Conservation (phyloP, 1,140 invertebrate genomes). For the Scaptomyza montana region DNA sequence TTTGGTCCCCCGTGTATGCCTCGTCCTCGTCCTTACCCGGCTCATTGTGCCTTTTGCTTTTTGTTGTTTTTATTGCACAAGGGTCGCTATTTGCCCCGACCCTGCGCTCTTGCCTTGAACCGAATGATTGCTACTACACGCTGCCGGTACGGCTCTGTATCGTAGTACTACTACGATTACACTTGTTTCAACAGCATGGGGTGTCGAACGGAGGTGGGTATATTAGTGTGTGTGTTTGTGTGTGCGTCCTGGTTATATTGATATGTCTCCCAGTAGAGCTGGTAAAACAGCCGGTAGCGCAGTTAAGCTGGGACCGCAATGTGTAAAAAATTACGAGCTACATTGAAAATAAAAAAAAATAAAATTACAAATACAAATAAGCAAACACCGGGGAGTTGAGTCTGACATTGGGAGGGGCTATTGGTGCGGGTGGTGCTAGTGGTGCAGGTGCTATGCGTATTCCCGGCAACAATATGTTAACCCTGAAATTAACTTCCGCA, state of each 20-base stretch:
- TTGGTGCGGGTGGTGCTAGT: slow-evolving; percentile 2
- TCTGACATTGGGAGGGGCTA: slow-evolving; percentile 3
- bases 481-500: slow-evolving; percentile 64
- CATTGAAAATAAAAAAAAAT: slow-evolving; percentile 47
- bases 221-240: slow-evolving; percentile 18
- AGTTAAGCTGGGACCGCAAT: slow-evolving; percentile 78
- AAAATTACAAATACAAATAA: slow-evolving; percentile 6
- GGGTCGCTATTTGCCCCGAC: slow-evolving; percentile 14
- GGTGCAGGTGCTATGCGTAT: background rate
- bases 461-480: slow-evolving; percentile 81
- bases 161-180: slow-evolving; percentile 41
- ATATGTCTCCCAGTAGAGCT: slow-evolving; percentile 81
- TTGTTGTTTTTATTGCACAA: slow-evolving; percentile 27
- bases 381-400: slow-evolving; percentile 16
- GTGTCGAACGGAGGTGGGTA: slow-evolving; percentile 4
- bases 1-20: slow-evolving; percentile 59
- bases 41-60: slow-evolving; percentile 61
- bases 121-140: slow-evolving; percentile 63
- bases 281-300: slow-evolving; percentile 62
- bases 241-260: slow-evolving; percentile 59
- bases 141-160: slow-evolving; percentile 5
- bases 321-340: slow-evolving; percentile 81
- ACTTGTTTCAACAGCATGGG: slow-evolving; percentile 54
- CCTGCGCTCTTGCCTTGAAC: slow-evolving; percentile 15
- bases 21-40: slow-evolving; percentile 31